Evolutionary conservation across 2,113 vertebrate genomes (phyloP), one percentile per base, ranked within the genome.

Genomic region (Pteropus alecto): DNA sequence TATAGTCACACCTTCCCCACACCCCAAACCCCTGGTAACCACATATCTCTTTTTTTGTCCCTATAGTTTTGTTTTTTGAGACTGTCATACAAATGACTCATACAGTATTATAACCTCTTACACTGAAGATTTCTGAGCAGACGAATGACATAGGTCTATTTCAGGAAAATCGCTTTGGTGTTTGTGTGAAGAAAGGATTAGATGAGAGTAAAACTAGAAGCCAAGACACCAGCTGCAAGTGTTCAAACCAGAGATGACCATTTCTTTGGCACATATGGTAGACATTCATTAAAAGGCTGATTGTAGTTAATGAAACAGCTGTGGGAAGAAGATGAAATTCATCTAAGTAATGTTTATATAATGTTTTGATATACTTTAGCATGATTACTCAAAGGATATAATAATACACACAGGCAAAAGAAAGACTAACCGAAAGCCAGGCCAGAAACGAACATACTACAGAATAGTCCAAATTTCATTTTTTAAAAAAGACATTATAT

Each of bases 241-340:
- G 35, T 94, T 97, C 61, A 89, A 93, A 82, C 43, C n/a, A 84
- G 70, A 82, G 51, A 88, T 30, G 54, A 89, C 22, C 63, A 35
- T 83, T 92, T 46, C 33, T 94, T 90, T 94, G 79, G 79, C 48
- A 86, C 28, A 41, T 87, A n/a, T 87, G 76, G 35, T 71, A 63
- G n/a, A 81, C 60, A 93, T 46, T 95, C 71, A 96, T 94, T 88
- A 91, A 76, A 93, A 74, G 81, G 65, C 77, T 84, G n/a, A 33
- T 71, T 94, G 24, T 89, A 91, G 65, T 94, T 95, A 95, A 70
- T 74, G 58, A 83, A 87, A 87, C 48, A 87, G 51, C 56, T 95
- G 56, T 95, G 88, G 58, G 56, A 90, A 92, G 81, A 90, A 92
- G 78, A 83, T 67, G 79, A 95, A 73, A 91, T 51, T 35, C 48